These are phyloP conservation scores for Pollenia amentaria DNA, from an alignment of 2,888 invertebrate species.

Conservation along the genomic window DNA sequence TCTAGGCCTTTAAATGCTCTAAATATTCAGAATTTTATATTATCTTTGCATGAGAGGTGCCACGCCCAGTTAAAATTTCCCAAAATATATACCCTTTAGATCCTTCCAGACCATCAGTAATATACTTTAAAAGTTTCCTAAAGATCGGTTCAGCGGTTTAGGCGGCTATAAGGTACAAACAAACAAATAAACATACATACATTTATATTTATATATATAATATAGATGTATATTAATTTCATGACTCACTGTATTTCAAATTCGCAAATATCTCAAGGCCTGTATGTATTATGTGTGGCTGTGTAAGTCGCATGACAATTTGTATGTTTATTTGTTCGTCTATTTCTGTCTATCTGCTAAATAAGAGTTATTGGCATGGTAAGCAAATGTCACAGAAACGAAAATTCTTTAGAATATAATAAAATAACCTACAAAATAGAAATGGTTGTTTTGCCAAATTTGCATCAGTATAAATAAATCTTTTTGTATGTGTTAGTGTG, in stretches of 20 bases:
- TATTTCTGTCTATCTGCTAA: conserved; percentile 13
- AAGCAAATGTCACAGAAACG: conserved; percentile 64
- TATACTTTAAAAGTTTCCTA: too few relatives aligned
- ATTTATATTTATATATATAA: too few relatives aligned
- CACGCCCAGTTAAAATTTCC: too few relatives aligned
- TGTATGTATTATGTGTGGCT: background rate
- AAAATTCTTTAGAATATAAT: conserved; percentile 74
- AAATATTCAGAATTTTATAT: too few relatives aligned
- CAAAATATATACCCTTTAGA: too few relatives aligned
- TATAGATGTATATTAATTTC: background rate
- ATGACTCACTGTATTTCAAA: conserved; percentile 1
- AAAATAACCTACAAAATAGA: conserved; percentile 62
- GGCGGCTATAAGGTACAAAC: too few relatives aligned
- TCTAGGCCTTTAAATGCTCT: too few relatives aligned
- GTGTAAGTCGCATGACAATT: conserved; percentile 28
- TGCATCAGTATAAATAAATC: background rate
- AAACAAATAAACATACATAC: too few relatives aligned
- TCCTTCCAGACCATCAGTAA: too few relatives aligned
- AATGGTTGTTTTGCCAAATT: conserved; percentile 53
- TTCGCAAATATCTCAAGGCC: background rate
- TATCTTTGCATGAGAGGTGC: too few relatives aligned
- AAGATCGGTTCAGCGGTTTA: too few relatives aligned
- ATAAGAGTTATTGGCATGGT: conserved; percentile 70
- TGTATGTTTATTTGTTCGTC: conserved; percentile 1
- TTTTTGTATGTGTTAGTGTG: background rate